Base-by-base conservation (phyloP, 2,888 invertebrate species). In the Alviniconcha strummeri region DNA sequence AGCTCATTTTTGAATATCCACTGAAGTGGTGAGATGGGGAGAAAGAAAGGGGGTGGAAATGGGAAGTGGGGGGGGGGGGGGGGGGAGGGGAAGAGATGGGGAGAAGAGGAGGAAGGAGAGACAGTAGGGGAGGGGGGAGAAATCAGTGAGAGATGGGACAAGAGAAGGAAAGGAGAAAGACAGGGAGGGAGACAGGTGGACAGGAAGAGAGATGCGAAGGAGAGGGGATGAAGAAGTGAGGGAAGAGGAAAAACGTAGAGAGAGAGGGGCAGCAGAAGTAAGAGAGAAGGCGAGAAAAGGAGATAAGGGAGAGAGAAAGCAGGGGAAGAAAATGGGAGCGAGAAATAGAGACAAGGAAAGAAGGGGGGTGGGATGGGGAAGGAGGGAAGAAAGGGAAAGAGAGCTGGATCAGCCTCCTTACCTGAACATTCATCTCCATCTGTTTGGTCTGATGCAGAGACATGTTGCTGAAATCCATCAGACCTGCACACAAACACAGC, bases 351-450 rank as follows among this genome's bases (percentile, higher is more conserved):
- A 64, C 64, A 64, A 9, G 15, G 9, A 64, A 64, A 64, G 64
- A 64, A 4, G 9, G 36, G 3, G 36, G 36, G 36, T 36, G 36
- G 36, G 36, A 36, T 36, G 36, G 36, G 36, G 36, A 36, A 36
- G 36, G 36, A 36, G 36, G 36, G 36, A 36, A 36, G 36, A 36
- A 36, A 36, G 36, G 36, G 36, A 36, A 3, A 36, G 36, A 36
- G 36, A 36, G 36, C 0, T 36, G 1, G 36, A 36, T 36, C 36
- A 36, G 36, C 36, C 36, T 36, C 36, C 87, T 96, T 75, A 99
- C 98, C 94, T 98, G 98, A 88, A 98, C 96, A 94, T 99, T 99
- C 97, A 99, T 99, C 95, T 99, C 99, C 90, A 97, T 95, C 69
- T 97, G 96, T 92, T 99, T 98, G 2, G 98, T 97, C 93, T 98